Evolutionary conservation across 2,797 vertebrate genomes (phyloP).

Genomic region (Ispidina picta): DNA sequence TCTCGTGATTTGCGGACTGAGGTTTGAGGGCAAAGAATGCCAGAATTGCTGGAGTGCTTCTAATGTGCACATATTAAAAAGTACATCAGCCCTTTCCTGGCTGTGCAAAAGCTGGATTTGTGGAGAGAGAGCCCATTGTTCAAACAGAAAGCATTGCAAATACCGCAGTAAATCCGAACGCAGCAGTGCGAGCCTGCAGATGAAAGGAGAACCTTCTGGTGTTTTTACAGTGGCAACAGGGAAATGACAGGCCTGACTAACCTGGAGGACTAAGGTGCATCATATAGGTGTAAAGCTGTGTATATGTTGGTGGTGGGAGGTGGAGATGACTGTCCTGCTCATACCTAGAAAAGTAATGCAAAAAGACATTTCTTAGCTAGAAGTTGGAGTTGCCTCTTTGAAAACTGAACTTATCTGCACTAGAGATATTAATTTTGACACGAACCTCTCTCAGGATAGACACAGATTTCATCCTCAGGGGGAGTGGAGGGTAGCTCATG

Average conservation of each 20-base stretch:
- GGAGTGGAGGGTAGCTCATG: background rate
- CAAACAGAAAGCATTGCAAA: slow-evolving; percentile 61
- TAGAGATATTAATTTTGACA: background rate
- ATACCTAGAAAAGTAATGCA: background rate
- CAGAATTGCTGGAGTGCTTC: background rate
- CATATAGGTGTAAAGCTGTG: background rate
- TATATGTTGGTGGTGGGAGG: accelerated
- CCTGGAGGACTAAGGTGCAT: background rate
- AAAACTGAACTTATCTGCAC: background rate
- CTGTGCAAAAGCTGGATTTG: slow-evolving; percentile 54
- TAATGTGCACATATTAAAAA: background rate
- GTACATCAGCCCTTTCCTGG: slow-evolving; percentile 41
- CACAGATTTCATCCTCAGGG: background rate
- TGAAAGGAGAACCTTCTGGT: slow-evolving; percentile 44
- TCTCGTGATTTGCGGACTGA: background rate
- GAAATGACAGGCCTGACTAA: background rate
- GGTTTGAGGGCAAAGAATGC: background rate
- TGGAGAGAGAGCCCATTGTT: slow-evolving; percentile 50
- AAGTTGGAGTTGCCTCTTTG: background rate
- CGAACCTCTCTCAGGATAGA: background rate
- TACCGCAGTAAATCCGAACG: slow-evolving; percentile 34
- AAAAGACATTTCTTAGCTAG: background rate
- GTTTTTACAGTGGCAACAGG: background rate
- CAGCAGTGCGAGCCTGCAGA: background rate
- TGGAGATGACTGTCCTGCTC: background rate